Evolutionary conservation across 2,888 invertebrate species (phyloP), one percentile per base, ranked within the genome.

Genomic region (Sussaba pulchella): DNA sequence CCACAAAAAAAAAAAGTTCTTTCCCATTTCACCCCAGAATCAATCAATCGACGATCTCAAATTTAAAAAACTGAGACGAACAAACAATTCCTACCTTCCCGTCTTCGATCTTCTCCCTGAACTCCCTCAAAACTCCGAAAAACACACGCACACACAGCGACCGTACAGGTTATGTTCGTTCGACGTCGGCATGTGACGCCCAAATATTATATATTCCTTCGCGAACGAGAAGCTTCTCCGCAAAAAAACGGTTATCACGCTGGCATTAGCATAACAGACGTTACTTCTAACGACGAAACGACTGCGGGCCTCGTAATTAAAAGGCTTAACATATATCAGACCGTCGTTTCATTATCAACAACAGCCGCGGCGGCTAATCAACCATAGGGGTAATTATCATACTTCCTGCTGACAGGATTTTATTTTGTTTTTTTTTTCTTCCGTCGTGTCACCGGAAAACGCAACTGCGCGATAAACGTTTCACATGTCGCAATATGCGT

Each of bases 311-410:
- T 61, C 52, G 14, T 75, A 61, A 47, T 66, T 41, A 54, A 52
- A 36, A 52, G 69, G 74, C 76, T 86, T 85, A 81, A 67, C 85
- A 87, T 89, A 87, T 73, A 89, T 89, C 88, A 79, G 41, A 61
- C 72, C 82, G 80, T 78, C 83, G 86, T 84, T 84, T 86, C 86
- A 85, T 88, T 89, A 88, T 88, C 89, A 86, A 82, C 78, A 69
- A 69, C 85, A 84, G 66, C 43, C 61, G 45, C 77, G 78, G 70
- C 21, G 70, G 82, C 59, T 87, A 87, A 86, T 85, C 85, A 85
- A 84, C 82, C 85, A 88, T 89, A 87, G 82, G 88, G 89, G 88
- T 83, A 79, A 87, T 89, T 89, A 89, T 88, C 89, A 89, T 89
- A 88, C 85, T 89, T 89, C 89, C 89, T 83, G 84, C 73, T 74